Percentiles rank a stretch among this genome's conserved stretches.
These are phyloP conservation scores for Probaryconus sp. DNA, from an alignment of 1,140 invertebrate genomes.

Conservation along the genomic window DNA sequence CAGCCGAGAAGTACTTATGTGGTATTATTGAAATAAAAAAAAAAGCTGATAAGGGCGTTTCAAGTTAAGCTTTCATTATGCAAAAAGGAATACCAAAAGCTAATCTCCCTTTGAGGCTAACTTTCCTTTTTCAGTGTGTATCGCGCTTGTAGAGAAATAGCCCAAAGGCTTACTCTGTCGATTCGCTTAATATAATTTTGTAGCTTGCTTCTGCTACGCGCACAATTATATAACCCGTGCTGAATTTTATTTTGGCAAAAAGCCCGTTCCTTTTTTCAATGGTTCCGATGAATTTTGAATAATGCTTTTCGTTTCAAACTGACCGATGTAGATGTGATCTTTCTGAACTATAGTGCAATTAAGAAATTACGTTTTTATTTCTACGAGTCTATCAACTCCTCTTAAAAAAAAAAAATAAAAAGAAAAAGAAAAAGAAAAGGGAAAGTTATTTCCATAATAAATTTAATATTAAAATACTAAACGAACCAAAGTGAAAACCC, in stretches of 20 bases:
- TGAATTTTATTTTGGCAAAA: slow-evolving; percentile 41
- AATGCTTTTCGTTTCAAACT: slow-evolving; percentile 31
- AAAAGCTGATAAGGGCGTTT: slow-evolving; percentile 41
- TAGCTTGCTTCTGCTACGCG: slow-evolving; percentile 43
- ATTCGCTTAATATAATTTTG: slow-evolving; percentile 61
- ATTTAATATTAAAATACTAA: too few relatives aligned
- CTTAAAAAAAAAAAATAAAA: too few relatives aligned
- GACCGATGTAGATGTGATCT: too few relatives aligned
- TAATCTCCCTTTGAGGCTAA: slow-evolving; percentile 60
- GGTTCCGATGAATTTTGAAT: slow-evolving; percentile 30
- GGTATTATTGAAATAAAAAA: slow-evolving; percentile 37
- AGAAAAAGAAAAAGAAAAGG: too few relatives aligned
- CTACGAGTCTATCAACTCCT: too few relatives aligned
- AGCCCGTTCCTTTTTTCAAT: slow-evolving; percentile 33
- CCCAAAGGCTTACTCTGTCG: slow-evolving; percentile 56
- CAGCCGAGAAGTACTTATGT: too few relatives aligned
- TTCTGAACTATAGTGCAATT: too few relatives aligned
- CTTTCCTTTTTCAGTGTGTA: slow-evolving; percentile 58
- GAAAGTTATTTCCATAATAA: too few relatives aligned
- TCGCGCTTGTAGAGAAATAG: slow-evolving; percentile 57
- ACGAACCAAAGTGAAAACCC: too few relatives aligned
- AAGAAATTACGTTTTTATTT: too few relatives aligned
- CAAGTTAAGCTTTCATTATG: slow-evolving; percentile 53
- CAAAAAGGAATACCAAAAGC: slow-evolving; percentile 51
- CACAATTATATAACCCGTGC: slow-evolving; percentile 42